Conservation (phyloP, 2,797 vertebrate genomes). For the Austrolebias charrua region DNA sequence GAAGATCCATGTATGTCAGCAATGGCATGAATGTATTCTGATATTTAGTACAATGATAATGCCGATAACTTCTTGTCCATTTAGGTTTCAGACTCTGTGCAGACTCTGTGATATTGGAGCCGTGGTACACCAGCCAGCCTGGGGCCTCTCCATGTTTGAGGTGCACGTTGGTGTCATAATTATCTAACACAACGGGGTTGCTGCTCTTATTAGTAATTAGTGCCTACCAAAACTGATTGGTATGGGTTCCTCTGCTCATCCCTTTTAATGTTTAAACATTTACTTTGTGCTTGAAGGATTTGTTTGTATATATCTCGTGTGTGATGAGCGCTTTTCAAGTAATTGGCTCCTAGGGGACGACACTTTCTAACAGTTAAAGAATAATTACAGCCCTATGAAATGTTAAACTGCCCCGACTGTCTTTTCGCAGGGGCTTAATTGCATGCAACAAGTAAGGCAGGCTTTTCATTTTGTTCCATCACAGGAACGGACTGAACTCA, state of each 20-base stretch:
- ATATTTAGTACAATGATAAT: slow-evolving; percentile 13
- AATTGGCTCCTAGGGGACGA: slow-evolving; percentile 99
- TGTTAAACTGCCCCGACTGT: slow-evolving; percentile 92
- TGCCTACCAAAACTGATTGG: slow-evolving; percentile 90
- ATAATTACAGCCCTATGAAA: slow-evolving; percentile 98
- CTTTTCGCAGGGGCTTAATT: slow-evolving; percentile 92
- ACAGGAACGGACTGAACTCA: slow-evolving; percentile 90
- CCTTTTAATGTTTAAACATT: slow-evolving; percentile 98
- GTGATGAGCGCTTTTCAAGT: slow-evolving; percentile 97
- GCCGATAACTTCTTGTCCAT: slow-evolving; percentile 39
- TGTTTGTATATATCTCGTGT: slow-evolving; percentile 98
- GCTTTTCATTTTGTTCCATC: slow-evolving; percentile 88
- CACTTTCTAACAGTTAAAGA: slow-evolving; percentile 96
- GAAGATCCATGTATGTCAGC: background rate
- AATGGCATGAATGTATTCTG: slow-evolving; percentile 14
- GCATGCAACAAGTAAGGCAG: slow-evolving; percentile 96
- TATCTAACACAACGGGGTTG: slow-evolving; percentile 91
- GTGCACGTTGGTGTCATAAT: slow-evolving; percentile 89
- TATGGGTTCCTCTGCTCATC: slow-evolving; percentile 89
- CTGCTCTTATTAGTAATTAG: slow-evolving; percentile 98
- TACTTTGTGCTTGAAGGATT: slow-evolving; percentile 99
- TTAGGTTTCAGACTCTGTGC: slow-evolving; percentile 38
- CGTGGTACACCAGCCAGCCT: slow-evolving; percentile 81
- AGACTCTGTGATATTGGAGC: slow-evolving; percentile 74
- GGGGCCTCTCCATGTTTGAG: slow-evolving; percentile 73